Evolutionary conservation across 2,797 vertebrate genomes (phyloP), one percentile per base, ranked within the genome.

Genomic region (Cryptoprocta ferox): DNA sequence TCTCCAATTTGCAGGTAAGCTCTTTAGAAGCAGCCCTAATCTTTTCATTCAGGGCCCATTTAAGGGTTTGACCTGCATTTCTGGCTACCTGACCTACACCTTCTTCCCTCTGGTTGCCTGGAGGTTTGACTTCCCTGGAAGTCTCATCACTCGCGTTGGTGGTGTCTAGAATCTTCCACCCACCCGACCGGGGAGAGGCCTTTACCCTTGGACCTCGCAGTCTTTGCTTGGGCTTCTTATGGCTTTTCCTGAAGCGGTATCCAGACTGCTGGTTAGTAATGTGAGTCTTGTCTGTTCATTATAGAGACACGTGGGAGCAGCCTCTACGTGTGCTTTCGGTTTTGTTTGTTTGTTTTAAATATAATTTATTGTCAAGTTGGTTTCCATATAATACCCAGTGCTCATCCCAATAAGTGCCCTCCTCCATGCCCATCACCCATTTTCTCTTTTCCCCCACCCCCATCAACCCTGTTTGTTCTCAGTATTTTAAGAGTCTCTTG

Each of bases 1-100:
- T 5, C 2, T 0, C 2, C 6, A 3, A 1, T 10, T 19, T 7
- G 9, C 2, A 1, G 26, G 1, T 37, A 42, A 30, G 10, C 28
- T 3, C 11, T 37, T 48, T 16, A 1, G 39, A 37, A 15, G 65
- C 35, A 6, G 10, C 4, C 2, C 1, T 6, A 4, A 6, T 73
- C 12, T 73, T 53, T 14, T 4, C 3, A 24, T 7, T 2, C 19
- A 7, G 37, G 11, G 24, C 3, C 2, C 35, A 1, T 32, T 13
- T 81, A 21, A 28, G 53, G 56, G 28, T 50, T 26, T 75, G 26
- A 18, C 30, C 15, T 12, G 45, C 19, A 3, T 45, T 6, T 50
- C 37, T 1, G 5, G n/a, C 42, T 30, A 65, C 78, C 10, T 3
- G 30, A 71, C 48, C 24, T 50, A 28, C 21, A 5, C 9, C 28